Evolutionary conservation across 2,888 invertebrate genomes (phyloP).

Genomic region (Aphidius colemani): DNA sequence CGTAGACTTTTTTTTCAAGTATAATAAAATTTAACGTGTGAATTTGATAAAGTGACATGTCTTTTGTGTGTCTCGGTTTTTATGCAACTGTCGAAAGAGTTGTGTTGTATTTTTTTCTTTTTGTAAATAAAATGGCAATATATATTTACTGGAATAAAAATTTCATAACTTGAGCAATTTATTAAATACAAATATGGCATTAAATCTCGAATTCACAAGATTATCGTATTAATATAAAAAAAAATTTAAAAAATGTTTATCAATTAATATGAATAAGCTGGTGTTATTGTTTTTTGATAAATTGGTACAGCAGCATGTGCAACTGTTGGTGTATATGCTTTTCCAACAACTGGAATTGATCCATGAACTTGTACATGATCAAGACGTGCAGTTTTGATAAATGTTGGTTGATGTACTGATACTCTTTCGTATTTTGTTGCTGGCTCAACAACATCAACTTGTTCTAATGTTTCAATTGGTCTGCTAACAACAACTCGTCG

Average conservation of each 20-base stretch:
- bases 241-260: constrained; percentile 15
- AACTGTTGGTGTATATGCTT: constrained; percentile 49
- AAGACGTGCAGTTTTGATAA: constrained; percentile 61
- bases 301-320: constrained; percentile 51
- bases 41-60: no score
- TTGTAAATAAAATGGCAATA: no score
- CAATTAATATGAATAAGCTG: constrained; percentile 40
- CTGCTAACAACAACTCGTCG: constrained; percentile 67
- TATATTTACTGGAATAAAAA: no score
- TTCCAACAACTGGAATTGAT: constrained; percentile 58
- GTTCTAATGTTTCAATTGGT: constrained; percentile 67
- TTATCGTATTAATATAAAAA: constrained; percentile 17
- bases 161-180: no score
- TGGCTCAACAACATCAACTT: constrained; percentile 66
- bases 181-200: no score
- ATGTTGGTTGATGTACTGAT: constrained; percentile 64
- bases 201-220: no score
- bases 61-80: no score
- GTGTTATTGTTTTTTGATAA: constrained; percentile 50
- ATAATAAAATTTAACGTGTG: no score
- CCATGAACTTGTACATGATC: constrained; percentile 60
- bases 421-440: constrained; percentile 65
- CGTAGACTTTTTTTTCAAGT: no score
- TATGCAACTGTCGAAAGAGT: no score
- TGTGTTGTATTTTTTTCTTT: no score